Percentiles rank a stretch among this genome's conserved stretches.
Evolutionary conservation across 2,797 vertebrate species (phyloP).

Genomic region (Pangasius djambal): DNA sequence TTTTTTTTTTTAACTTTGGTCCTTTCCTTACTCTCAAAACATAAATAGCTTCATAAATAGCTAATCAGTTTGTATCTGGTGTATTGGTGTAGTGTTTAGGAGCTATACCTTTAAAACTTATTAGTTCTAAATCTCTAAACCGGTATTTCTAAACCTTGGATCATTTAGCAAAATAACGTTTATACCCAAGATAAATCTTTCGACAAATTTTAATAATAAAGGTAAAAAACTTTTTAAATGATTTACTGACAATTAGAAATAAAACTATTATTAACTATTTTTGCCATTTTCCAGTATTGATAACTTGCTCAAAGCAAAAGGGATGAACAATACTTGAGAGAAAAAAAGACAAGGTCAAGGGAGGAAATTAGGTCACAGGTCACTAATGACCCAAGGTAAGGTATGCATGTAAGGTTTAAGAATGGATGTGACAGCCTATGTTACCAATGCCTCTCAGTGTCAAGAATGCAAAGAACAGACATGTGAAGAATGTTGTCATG

Average conservation of each 20-base stretch:
- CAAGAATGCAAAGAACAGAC: conserved; percentile 1
- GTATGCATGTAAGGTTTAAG: background rate
- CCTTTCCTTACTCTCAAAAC: background rate
- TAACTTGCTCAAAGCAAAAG: background rate
- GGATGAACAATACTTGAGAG: background rate
- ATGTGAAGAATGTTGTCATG: background rate
- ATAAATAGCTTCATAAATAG: background rate
- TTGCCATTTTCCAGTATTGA: background rate
- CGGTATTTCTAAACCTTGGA: background rate
- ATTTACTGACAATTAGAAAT: background rate
- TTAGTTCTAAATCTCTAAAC: too few species aligned
- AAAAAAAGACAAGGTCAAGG: background rate
- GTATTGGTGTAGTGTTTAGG: background rate
- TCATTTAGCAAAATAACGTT: background rate
- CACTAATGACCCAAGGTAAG: background rate
- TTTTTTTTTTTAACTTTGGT: background rate
- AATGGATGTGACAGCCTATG: background rate
- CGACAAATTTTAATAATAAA: background rate
- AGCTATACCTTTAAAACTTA: background rate
- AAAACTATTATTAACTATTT: background rate
- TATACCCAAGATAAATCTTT: background rate
- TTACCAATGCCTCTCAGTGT: background rate
- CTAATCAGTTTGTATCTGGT: background rate
- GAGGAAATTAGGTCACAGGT: background rate
- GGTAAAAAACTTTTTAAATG: background rate